These are phyloP conservation scores for Aythya baeri DNA, from an alignment of 2,113 vertebrate genomes.

Conservation along the genomic window DNA sequence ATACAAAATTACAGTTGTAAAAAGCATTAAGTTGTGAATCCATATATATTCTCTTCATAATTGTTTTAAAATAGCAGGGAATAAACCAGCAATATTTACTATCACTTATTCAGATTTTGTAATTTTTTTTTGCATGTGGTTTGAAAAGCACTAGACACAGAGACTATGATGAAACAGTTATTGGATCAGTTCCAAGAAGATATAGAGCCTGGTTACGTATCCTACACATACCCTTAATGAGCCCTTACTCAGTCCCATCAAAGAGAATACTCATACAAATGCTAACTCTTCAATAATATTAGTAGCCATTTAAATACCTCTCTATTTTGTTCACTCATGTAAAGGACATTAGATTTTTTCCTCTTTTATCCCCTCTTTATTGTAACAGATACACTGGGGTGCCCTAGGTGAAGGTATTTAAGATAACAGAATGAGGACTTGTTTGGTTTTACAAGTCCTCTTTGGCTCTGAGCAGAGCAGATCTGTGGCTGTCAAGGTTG, in stretches of 20 bases:
- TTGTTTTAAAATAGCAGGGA: not conserved
- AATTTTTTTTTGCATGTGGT: not conserved
- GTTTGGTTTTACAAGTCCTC: not conserved
- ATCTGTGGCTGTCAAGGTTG: not conserved
- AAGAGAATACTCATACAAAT: not conserved
- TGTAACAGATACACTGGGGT: not conserved
- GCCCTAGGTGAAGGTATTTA: not conserved
- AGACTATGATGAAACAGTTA: not conserved
- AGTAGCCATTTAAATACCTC: not conserved
- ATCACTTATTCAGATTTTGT: not conserved
- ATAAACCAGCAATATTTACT: not conserved
- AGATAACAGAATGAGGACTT: not conserved
- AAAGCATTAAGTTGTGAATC: not conserved
- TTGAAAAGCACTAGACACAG: not conserved
- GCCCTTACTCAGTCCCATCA: not conserved
- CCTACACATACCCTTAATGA: not conserved
- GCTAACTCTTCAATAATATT: not conserved
- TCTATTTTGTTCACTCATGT: not conserved
- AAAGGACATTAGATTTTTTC: not conserved
- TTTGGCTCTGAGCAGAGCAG: not conserved
- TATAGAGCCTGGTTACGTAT: not conserved
- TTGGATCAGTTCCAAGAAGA: not conserved
- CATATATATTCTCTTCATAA: not conserved
- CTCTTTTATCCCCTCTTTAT: not conserved
- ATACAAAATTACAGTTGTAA: slow-evolving; percentile 6